Percentiles rank a stretch among this genome's conserved stretches.
Conservation (phyloP, 2,888 invertebrate genomes). For the Dryomyza anilis region DNA sequence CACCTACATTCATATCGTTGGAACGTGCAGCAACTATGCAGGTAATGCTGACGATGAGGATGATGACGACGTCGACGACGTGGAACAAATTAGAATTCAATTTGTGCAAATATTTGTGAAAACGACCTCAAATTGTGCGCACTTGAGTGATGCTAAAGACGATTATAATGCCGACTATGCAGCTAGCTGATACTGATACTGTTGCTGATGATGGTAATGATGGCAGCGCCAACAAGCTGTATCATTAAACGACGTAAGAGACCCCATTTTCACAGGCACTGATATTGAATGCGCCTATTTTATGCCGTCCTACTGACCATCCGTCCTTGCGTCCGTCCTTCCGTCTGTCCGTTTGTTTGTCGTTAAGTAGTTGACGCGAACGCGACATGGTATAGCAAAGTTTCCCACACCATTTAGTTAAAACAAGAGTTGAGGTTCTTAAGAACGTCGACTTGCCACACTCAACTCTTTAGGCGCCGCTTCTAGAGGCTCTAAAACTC, state of each 20-base stretch:
- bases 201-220: slow-evolving; percentile 12
- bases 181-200: not conserved
- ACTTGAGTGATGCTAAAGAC: not conserved
- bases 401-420: slow-evolving; percentile 14
- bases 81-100: slow-evolving; percentile 27
- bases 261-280: slow-evolving; percentile 1
- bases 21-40: too few relatives aligned
- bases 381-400: not conserved
- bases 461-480: not conserved
- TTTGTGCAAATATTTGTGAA: slow-evolving; percentile 27
- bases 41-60: too few relatives aligned
- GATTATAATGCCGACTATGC: not conserved
- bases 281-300: too few relatives aligned
- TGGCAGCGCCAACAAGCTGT: not conserved
- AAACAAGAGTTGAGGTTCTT: too few relatives aligned
- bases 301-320: too few relatives aligned
- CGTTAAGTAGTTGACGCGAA: too few relatives aligned
- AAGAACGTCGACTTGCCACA: not conserved
- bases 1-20: not conserved
- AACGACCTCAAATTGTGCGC: not conserved
- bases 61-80: too few relatives aligned
- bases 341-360: too few relatives aligned
- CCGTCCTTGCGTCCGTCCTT: too few relatives aligned
- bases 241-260: slow-evolving; percentile 5
- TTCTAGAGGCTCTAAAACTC: not conserved